Evolutionary conservation across 92 coral and sea anemone species (phyloP).

Genomic region (Zoanthus gigantus): DNA sequence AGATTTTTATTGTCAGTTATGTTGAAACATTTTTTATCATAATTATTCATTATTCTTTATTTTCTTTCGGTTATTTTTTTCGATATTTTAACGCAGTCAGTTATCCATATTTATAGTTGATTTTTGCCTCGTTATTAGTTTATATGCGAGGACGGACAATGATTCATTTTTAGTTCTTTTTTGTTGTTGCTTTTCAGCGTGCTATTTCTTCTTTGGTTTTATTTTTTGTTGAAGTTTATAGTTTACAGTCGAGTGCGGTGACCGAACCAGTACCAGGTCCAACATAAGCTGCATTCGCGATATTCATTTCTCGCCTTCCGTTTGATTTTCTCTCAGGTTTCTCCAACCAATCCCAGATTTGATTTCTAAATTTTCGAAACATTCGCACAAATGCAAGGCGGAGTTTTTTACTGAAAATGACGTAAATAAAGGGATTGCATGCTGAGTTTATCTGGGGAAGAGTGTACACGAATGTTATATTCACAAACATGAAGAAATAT

Average conservation of each 20-base stretch:
- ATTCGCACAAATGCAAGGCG: conserved; percentile 78
- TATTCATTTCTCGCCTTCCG: conserved; percentile 15
- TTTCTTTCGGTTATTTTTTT: no score
- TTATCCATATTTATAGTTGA: background rate
- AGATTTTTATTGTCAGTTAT: no score
- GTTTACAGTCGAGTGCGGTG: conserved; percentile 27
- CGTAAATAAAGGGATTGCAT: conserved; percentile 90
- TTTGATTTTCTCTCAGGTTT: conserved; percentile 34
- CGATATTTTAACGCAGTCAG: no score
- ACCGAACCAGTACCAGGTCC: conserved; percentile 38
- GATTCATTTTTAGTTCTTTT: background rate
- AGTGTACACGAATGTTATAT: conserved; percentile 87
- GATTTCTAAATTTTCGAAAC: conserved; percentile 48
- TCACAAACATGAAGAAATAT: conserved; percentile 70
- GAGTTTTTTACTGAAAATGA: conserved; percentile 83
- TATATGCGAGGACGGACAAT: background rate
- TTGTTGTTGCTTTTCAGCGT: background rate
- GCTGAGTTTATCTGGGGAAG: conserved; percentile 94
- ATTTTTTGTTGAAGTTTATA: background rate
- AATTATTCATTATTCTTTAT: no score
- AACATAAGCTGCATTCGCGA: conserved; percentile 5
- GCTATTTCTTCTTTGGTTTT: background rate
- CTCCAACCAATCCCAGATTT: conserved; percentile 30
- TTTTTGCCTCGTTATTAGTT: background rate
- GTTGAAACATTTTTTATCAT: no score